Percentiles rank a stretch among this genome's conserved stretches.
These are phyloP conservation scores for Pterocles gutturalis DNA, from an alignment of 2,113 vertebrate genomes.

Conservation along the genomic window DNA sequence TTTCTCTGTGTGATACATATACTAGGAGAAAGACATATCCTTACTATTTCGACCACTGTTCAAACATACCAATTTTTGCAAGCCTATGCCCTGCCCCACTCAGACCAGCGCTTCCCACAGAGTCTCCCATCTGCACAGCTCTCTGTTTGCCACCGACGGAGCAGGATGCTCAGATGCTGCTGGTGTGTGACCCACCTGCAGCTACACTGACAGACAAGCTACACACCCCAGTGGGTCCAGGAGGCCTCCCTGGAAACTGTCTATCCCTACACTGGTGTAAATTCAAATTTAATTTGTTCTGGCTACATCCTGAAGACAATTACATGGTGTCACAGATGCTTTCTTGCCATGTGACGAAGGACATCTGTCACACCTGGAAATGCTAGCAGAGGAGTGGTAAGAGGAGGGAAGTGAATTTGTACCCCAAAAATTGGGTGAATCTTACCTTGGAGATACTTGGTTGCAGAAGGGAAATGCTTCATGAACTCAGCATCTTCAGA, in stretches of 20 bases:
- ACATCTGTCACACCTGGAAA: neutral
- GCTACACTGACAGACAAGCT: neutral
- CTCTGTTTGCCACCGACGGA: fast-evolving
- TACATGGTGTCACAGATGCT: neutral
- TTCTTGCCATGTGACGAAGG: neutral
- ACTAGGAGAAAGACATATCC: neutral
- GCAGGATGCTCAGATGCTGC: neutral
- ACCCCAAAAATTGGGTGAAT: neutral
- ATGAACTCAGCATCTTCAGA: neutral
- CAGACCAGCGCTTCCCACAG: neutral
- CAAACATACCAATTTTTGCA: neutral
- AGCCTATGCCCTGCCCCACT: neutral
- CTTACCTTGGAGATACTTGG: neutral
- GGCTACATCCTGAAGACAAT: neutral
- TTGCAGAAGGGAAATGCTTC: neutral
- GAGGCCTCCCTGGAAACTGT: neutral
- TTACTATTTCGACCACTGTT: neutral
- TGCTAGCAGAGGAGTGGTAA: neutral
- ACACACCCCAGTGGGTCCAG: neutral
- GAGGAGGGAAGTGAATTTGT: neutral
- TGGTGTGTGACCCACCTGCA: neutral
- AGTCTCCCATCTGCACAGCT: neutral
- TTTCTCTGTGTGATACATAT: neutral
- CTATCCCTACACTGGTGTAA: neutral
- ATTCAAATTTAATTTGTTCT: neutral